Evolutionary conservation across 2,888 invertebrate genomes (phyloP).

Genomic region (Nymphalis c-album): DNA sequence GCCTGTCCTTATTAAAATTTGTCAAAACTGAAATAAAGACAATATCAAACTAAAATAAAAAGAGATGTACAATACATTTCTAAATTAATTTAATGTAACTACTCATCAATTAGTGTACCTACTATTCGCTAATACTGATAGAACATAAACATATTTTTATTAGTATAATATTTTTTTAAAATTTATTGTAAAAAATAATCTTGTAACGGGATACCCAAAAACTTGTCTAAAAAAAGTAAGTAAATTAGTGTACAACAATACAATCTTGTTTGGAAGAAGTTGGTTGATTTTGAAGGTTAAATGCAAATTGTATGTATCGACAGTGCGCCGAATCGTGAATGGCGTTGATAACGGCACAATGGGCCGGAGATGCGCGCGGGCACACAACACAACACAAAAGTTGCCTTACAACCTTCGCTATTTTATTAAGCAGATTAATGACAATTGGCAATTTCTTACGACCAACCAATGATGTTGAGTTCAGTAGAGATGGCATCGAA

Average conservation of each 20-base stretch:
- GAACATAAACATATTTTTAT: too few species aligned
- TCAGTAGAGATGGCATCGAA: too few species aligned
- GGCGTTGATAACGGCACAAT: conserved; percentile 76
- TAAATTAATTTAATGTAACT: too few species aligned
- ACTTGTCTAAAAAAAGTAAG: background rate
- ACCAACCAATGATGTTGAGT: background rate
- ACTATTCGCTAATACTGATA: too few species aligned
- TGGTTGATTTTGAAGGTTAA: conserved; percentile 33
- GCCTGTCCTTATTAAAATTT: too few species aligned
- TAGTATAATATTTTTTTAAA: too few species aligned
- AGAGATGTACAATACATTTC: too few species aligned
- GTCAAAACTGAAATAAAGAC: too few species aligned
- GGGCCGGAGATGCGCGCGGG: conserved; percentile 71
- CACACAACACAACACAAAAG: conserved; percentile 47
- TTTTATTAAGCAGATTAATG: conserved; percentile 26
- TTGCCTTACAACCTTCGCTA: conserved; percentile 51
- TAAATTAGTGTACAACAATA: background rate
- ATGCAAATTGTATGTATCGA: conserved; percentile 34
- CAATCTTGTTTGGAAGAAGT: background rate
- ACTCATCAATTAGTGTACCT: too few species aligned
- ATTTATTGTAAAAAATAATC: too few species aligned
- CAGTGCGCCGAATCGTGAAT: conserved; percentile 76
- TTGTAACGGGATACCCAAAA: background rate
- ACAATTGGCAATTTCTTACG: background rate
- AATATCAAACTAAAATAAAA: too few species aligned